These are phyloP conservation scores for Emydura subglobosa DNA, from an alignment of 2,113 vertebrate species.

Conservation along the genomic window DNA sequence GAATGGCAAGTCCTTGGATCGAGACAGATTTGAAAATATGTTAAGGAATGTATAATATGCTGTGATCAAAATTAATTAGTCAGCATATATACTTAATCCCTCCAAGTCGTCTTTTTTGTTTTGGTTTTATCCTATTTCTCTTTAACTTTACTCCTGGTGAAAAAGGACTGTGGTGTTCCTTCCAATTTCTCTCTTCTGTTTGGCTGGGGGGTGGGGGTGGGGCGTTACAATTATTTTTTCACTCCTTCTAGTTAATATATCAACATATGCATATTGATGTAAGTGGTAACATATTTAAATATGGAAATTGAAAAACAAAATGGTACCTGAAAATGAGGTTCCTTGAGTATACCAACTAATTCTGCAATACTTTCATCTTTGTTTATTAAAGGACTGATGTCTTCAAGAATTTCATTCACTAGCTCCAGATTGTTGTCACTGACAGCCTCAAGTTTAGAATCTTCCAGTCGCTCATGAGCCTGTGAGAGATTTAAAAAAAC, in stretches of 20 bases:
- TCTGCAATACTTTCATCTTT: conserved; percentile 89
- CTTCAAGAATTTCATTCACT: conserved; percentile 94
- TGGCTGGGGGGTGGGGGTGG: background rate
- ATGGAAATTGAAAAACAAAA: background rate
- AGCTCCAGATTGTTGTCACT: conserved; percentile 93
- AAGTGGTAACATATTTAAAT: background rate
- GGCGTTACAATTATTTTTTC: background rate
- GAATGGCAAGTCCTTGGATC: background rate
- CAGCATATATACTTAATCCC: background rate
- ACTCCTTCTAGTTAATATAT: background rate
- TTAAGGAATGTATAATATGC: background rate
- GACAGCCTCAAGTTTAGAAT: conserved; percentile 94
- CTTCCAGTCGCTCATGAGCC: conserved; percentile 96
- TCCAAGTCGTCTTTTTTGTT: background rate
- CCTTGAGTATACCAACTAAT: conserved; percentile 91
- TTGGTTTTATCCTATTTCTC: background rate
- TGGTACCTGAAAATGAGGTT: conserved; percentile 95
- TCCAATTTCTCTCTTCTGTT: background rate
- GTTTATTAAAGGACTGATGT: conserved; percentile 86
- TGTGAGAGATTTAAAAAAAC: conserved; percentile 68
- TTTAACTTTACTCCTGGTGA: background rate
- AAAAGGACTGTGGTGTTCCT: background rate
- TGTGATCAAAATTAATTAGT: background rate
- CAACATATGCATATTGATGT: background rate
- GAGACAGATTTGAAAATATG: background rate